Percentiles rank a stretch among this genome's conserved stretches.
These are phyloP conservation scores for Drosophila pruinosa DNA, from an alignment of 1,140 invertebrate genomes.

Conservation along the genomic window DNA sequence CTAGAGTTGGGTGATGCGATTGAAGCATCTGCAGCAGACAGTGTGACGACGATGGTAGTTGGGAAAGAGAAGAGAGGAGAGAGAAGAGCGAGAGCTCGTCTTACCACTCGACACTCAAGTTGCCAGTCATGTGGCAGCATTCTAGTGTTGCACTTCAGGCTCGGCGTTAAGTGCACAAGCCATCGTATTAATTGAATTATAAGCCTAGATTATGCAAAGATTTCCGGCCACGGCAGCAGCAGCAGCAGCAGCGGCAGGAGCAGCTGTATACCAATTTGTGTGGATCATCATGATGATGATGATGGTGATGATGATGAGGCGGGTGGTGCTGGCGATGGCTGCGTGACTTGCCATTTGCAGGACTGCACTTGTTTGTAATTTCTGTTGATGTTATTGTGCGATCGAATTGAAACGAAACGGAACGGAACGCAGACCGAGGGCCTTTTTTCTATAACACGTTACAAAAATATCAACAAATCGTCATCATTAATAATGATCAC, in stretches of 20 bases:
- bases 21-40: conserved; percentile 67
- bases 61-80: not conserved
- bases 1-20: not conserved
- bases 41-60: conserved; percentile 56
- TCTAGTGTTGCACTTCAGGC: conserved; percentile 75
- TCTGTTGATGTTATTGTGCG: conserved; percentile 67
- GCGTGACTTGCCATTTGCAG: conserved; percentile 71
- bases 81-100: not conserved
- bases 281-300: conserved; percentile 47
- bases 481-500: conserved; percentile 83
- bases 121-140: conserved; percentile 80
- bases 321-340: not conserved
- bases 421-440: conserved; percentile 5
- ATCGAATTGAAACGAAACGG: conserved; percentile 42
- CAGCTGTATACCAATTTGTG: conserved; percentile 66
- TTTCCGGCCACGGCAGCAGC: conserved; percentile 64
- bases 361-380: conserved; percentile 77
- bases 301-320: conserved; percentile 9
- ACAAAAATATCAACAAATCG: conserved; percentile 82
- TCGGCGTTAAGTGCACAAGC: conserved; percentile 69
- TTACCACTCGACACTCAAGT: conserved; percentile 43
- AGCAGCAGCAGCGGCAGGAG: conserved; percentile 22
- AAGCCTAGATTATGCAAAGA: conserved; percentile 82
- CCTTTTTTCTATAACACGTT: conserved; percentile 61
- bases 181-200: conserved; percentile 82